Evolutionary conservation across 2,888 invertebrate species (phyloP), one percentile per base, ranked within the genome.

Genomic region (Gisinianus flammeolus): DNA sequence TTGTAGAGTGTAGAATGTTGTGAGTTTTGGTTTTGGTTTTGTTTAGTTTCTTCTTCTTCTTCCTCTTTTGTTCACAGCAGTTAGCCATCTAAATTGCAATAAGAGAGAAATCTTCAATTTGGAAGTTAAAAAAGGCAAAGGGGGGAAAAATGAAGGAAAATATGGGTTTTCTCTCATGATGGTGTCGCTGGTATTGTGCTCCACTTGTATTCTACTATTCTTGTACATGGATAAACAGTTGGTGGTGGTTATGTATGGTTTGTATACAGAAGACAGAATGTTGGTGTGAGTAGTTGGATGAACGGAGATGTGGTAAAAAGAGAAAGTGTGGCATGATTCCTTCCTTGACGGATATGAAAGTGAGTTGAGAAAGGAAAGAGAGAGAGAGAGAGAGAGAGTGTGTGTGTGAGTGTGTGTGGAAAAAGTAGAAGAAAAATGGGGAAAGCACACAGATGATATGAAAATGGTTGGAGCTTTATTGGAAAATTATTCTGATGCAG

Each of bases 401-500:
- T 24, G 6, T 19, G 22, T 8, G 8, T 8, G 62, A 19, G 62
- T 24, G 16, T 22, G 26, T 12, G 26, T n/a, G 22, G 26, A 64
- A 30, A 3, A 24, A 24, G 26, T 12, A 19, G n/a, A 24, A 69
- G 67, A 30, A 78, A 75, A 78, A 75, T 74, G 74, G 78, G 69
- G 19, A 44, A 24, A 74, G 74, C 44, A 70, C 75, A 75, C 78
- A 79, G 78, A 79, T 79, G 78, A 79, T 79, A 79, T 79, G 78
- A 79, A 79, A 79, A 79, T 79, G 78, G 78, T 75, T 62, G 66
- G 75, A 56, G 64, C 72, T 81, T 81, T 81, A 81, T 81, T 81
- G 81, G 79, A 81, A 81, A 81, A 81, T 81, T 81, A 81, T 81
- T 81, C 81, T 67, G 76, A 78, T 79, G 79, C 62, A 79, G 79